A percentile compares a stretch with the other conserved stretches of the same genome.
Evolutionary conservation across 2,888 invertebrate species (phyloP).

Genomic region (Caenorhabditis japonica): DNA sequence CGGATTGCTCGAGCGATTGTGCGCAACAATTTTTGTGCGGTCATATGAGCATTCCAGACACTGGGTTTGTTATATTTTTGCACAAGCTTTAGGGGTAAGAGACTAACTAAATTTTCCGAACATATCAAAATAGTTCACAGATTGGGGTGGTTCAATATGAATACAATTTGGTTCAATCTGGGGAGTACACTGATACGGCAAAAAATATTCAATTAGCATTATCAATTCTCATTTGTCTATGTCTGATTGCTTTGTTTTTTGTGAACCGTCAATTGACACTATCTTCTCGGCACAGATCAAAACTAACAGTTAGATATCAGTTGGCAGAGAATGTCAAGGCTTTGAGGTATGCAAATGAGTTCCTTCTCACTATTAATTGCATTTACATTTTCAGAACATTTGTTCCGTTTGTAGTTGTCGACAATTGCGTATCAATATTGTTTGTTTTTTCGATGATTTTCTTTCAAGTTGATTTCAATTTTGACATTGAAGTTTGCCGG

Average conservation of each 20-base stretch:
- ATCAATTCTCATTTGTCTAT: constrained; percentile 37
- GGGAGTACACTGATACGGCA: constrained; percentile 28
- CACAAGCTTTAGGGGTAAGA: constrained; percentile 36
- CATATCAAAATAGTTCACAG: constrained; percentile 13
- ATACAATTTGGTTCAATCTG: constrained; percentile 7
- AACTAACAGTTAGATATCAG: constrained; percentile 47
- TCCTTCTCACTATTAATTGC: neutral
- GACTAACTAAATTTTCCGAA: neutral
- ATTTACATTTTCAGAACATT: constrained; percentile 45
- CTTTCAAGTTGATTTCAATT: constrained; percentile 45
- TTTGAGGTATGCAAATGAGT: constrained; percentile 19
- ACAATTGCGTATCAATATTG: constrained; percentile 51
- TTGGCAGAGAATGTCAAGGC: constrained; percentile 52
- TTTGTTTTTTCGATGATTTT: constrained; percentile 45
- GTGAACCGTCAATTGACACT: constrained; percentile 47
- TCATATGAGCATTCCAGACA: constrained; percentile 49
- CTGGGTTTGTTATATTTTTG: constrained; percentile 43
- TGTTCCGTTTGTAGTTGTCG: constrained; percentile 53
- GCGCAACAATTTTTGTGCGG: constrained; percentile 51
- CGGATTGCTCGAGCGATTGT: constrained; percentile 50
- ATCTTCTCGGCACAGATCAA: constrained; percentile 33
- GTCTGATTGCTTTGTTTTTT: constrained; percentile 36
- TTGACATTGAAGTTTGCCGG: constrained; percentile 42
- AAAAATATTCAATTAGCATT: constrained; percentile 44
- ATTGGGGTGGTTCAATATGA: constrained; percentile 33